Evolutionary conservation across 1,140 invertebrate species (phyloP).

Genomic region (Branchinecta lindahli): DNA sequence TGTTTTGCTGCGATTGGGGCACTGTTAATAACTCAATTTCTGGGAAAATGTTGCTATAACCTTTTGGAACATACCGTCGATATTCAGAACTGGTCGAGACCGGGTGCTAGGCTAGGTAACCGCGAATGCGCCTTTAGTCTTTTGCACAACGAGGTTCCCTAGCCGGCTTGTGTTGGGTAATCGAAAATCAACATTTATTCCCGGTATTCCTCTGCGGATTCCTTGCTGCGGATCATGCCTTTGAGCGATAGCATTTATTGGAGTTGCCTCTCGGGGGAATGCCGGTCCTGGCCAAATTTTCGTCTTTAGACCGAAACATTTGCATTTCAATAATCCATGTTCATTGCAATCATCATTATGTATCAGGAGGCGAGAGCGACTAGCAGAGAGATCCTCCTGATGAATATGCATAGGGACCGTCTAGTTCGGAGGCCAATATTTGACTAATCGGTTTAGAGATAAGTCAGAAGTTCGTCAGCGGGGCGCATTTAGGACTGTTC

Average conservation of each 20-base stretch:
- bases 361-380: slow-evolving; percentile 3
- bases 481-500: not conserved
- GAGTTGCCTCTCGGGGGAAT: not conserved
- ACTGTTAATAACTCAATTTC: no score
- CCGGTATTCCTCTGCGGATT: no score
- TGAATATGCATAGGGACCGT: slow-evolving; percentile 3
- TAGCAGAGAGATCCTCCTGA: not conserved
- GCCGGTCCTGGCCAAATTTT: not conserved
- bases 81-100: no score
- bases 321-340: slow-evolving; percentile 10
- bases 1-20: no score
- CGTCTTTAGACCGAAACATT: slow-evolving; percentile 3
- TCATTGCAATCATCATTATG: slow-evolving; percentile 8
- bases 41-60: no score
- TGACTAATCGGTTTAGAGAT: slow-evolving; percentile 11
- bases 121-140: no score
- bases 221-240: no score
- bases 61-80: no score
- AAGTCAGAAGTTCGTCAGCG: not conserved
- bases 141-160: no score
- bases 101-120: no score
- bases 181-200: no score
- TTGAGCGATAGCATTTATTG: not conserved
- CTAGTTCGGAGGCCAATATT: not conserved
- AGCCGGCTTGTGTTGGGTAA: no score